Conservation (phyloP, 2,113 vertebrate genomes). For the Eleginops maclovinus region DNA sequence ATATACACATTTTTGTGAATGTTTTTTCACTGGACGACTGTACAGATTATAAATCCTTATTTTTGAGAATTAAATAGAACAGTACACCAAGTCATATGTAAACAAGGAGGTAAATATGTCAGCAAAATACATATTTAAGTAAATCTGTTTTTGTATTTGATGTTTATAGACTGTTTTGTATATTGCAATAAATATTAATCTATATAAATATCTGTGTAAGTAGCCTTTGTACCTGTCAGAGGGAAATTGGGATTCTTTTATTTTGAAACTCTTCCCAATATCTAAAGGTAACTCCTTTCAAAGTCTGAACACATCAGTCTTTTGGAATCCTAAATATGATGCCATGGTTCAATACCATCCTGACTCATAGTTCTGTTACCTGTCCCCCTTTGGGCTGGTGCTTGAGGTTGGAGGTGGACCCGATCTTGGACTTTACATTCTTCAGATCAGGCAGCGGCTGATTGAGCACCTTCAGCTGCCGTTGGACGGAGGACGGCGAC, state of each 20-base stretch:
- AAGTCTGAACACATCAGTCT: too few species aligned
- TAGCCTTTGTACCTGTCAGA: neutral
- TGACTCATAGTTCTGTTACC: conserved; percentile 80
- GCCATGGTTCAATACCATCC: too few species aligned
- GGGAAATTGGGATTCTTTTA: neutral
- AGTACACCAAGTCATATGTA: too few species aligned
- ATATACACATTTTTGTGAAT: too few species aligned
- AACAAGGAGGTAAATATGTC: neutral
- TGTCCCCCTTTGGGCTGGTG: conserved; percentile 96
- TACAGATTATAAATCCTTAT: too few species aligned
- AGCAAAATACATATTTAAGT: neutral
- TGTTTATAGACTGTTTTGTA: neutral
- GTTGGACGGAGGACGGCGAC: conserved; percentile 91
- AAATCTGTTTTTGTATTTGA: neutral
- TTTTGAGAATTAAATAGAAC: too few species aligned
- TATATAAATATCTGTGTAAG: neutral
- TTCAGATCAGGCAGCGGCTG: conserved; percentile 95
- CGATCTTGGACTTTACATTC: conserved; percentile 96
- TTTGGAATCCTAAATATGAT: too few species aligned
- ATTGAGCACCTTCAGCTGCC: conserved; percentile 93
- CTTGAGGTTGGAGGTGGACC: conserved; percentile 93
- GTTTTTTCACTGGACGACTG: too few species aligned
- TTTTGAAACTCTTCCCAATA: neutral
- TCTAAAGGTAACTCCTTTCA: too few species aligned
- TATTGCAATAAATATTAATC: neutral